These are phyloP conservation scores for Pangasianodon hypophthalmus DNA, from an alignment of 2,113 vertebrate genomes.

Conservation along the genomic window DNA sequence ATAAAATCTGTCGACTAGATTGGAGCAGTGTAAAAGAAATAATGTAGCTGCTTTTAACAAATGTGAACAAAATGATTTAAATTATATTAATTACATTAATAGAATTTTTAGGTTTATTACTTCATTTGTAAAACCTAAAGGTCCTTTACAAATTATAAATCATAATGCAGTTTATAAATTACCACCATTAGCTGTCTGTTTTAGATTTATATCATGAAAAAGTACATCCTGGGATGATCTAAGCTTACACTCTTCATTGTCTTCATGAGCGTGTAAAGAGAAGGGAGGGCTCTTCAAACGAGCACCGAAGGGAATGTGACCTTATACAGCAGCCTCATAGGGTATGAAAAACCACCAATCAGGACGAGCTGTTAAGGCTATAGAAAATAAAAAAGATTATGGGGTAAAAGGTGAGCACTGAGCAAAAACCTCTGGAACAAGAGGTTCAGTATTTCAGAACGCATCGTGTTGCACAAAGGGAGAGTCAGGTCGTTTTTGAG, in stretches of 20 bases:
- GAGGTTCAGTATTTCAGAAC: neutral
- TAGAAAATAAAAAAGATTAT: neutral
- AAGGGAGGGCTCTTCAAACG: neutral
- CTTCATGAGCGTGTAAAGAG: neutral
- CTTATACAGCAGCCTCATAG: neutral
- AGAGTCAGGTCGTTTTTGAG: neutral
- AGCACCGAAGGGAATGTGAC: neutral
- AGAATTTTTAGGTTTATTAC: neutral
- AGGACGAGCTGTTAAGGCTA: neutral
- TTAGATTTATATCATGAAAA: neutral
- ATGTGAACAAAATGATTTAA: neutral
- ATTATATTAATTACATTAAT: too few relatives aligned
- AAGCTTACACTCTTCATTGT: neutral
- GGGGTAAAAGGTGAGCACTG: neutral
- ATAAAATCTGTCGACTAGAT: neutral
- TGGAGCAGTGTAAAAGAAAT: neutral
- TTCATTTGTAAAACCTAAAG: neutral
- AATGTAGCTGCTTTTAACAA: neutral
- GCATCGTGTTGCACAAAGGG: neutral
- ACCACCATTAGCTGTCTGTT: neutral
- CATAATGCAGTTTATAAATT: neutral
- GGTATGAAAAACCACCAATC: too few relatives aligned
- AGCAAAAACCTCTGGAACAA: neutral
- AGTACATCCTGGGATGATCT: neutral
- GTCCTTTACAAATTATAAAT: neutral